Evolutionary conservation across 2,888 invertebrate species (phyloP), one percentile per base, ranked within the genome.

Genomic region (Leptinotarsa peninsularis): DNA sequence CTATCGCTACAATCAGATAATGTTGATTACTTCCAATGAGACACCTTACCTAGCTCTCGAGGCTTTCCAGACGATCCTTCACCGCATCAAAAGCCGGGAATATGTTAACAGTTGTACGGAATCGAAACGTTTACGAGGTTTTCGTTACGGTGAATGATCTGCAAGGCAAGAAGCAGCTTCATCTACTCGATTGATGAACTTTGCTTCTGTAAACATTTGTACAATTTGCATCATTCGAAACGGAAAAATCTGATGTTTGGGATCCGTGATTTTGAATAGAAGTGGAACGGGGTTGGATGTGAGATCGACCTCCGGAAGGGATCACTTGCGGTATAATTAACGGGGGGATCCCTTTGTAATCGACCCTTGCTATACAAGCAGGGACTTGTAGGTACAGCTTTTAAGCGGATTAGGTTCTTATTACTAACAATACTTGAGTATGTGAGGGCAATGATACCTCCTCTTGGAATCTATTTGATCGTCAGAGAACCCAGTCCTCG

Each of bases 11-110:
- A 17, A 17, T 54, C 18, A 17, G 54, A 17, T 58, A 23, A 58
- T 21, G 56, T 23, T 21, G 56, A 58, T 58, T 58, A 58, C 56
- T 58, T 14, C 14, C 21, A 58, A 58, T 58, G 21, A 58, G 56
- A 58, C 56, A 58, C 56, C 23, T 21, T 14, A 23, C 18, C 18
- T 21, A 21, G n/a, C 18, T 58, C 23, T 18, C 54, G 18, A 4
- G 3, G 56, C 4, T 18, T 58, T 21, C 56, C n/a, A 13, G 10
- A 54, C 10, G 43, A 43, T 10, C 43, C 43, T 43, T 43, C 43
- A 58, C 21, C 56, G 21, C 56, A 23, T 58, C 56, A 58, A 58
- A 58, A 23, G 56, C 56, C 56, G 56, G 14, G 3, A 10, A 58
- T 18, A 21, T 23, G 14, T 58, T 18, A n/a, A 17, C 54, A 13